Evolutionary conservation across 1,140 invertebrate genomes (phyloP).

Genomic region (Agrilus planipennis): DNA sequence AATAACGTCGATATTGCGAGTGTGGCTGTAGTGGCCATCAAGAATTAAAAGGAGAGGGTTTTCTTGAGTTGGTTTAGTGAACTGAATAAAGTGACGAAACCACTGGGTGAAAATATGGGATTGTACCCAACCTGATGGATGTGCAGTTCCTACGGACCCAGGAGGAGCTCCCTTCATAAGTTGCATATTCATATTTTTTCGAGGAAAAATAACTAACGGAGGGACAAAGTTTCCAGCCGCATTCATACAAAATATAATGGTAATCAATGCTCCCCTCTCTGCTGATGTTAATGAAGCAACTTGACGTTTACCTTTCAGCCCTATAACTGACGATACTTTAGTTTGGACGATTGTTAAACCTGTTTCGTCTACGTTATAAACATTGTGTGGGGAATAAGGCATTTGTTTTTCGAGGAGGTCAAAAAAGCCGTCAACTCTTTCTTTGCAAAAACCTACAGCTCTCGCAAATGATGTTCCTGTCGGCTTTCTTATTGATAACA

Average conservation of each 20-base stretch:
- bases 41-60: slow-evolving; percentile 25
- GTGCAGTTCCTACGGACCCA: slow-evolving; percentile 18
- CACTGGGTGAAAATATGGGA: too few species aligned
- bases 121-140: slow-evolving; percentile 14
- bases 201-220: slow-evolving; percentile 29
- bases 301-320: slow-evolving; percentile 24
- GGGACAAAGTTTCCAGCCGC: slow-evolving; percentile 28
- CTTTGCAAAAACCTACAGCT: slow-evolving; percentile 24
- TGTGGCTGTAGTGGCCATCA: slow-evolving; percentile 27
- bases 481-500: slow-evolving; percentile 19
- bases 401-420: slow-evolving; percentile 22
- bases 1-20: slow-evolving; percentile 26
- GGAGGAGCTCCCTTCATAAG: slow-evolving; percentile 12
- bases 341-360: slow-evolving; percentile 25
- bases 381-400: slow-evolving; percentile 17
- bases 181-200: slow-evolving; percentile 21
- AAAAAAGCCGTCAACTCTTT: slow-evolving; percentile 27
- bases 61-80: slow-evolving; percentile 17
- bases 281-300: slow-evolving; percentile 34
- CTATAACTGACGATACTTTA: slow-evolving; percentile 24
- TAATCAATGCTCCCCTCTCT: slow-evolving; percentile 35
- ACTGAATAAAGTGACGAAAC: slow-evolving; percentile 24
- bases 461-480: slow-evolving; percentile 22
- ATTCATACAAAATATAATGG: slow-evolving; percentile 24
- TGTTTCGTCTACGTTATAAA: slow-evolving; percentile 32